Evolutionary conservation across 2,888 invertebrate species (phyloP), one percentile per base, ranked within the genome.

Genomic region (Liodrosophila aerea): DNA sequence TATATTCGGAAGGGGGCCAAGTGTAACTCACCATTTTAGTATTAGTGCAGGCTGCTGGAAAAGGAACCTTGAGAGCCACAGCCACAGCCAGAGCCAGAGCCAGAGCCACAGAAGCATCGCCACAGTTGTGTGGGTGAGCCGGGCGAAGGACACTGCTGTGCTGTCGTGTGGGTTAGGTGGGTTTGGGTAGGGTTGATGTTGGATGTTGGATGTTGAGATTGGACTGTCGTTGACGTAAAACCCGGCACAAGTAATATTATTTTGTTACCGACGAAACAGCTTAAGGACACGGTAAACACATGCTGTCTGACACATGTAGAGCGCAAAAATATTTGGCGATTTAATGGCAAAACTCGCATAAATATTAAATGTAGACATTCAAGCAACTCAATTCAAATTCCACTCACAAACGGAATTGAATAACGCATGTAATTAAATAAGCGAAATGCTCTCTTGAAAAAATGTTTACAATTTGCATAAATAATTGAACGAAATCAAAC

Each of bases 221-320:
- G 31, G 11, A 12, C 16, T 46, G 73, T 44, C 64, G 43, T 59
- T 73, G 72, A 64, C 72, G 72, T 56, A 43, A 54, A 63, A 60
- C 57, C 54, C 58, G 68, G 73, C 73, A 46, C 37, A 52, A 62
- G 65, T 30, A 37, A 56, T 13, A 62, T 40, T 63, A 62, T 76
- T 47, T 69, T 76, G 61, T 76, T 58, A 64, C 41, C 64, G 64
- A 64, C 40, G 52, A 61, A 41, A 15, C 57, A 49, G 41, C 59
- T 76, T 65, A 58, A 69, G 62, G 66, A 70, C 73, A 73, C 60
- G 22, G 74, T 66, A 73, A 73, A 76, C 73, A 76, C 63, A 69
- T 73, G 70, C 66, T 63, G 53, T 52, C 41, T 47, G 56, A 73
- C 73, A 76, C 59, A 53, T 66, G 44, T 40, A 51, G 62, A 64